phyloP scores from a whole-genome alignment of 2,888 invertebrate species.

The Halocaridina rubra region DNA sequence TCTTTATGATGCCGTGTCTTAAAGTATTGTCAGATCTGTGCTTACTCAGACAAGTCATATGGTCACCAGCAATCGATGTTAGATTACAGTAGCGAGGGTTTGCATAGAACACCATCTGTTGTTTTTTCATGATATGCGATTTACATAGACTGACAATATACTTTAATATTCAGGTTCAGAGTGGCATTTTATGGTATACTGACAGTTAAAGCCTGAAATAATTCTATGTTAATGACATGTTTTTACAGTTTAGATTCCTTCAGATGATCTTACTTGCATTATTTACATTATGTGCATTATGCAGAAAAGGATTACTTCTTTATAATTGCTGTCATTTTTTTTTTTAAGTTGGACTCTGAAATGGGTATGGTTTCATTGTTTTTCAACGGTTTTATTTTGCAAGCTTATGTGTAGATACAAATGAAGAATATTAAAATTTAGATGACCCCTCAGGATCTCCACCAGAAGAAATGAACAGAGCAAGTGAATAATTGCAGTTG shows the following conservation, averaged over 20 bases:
- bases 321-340: neutral
- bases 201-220: slow-evolving; percentile 18
- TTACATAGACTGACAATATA: neutral
- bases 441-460: slow-evolving; percentile 3
- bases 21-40: neutral
- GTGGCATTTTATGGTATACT: slow-evolving; percentile 43
- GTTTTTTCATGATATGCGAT: no score
- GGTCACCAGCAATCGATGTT: neutral
- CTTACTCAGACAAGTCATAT: no score
- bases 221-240: slow-evolving; percentile 30
- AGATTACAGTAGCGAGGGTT: no score
- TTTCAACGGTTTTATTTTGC: slow-evolving; percentile 26
- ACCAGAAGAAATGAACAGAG: no score
- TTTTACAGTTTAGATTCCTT: slow-evolving; percentile 22
- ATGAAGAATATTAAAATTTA: neutral
- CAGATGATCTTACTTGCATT: neutral
- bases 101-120: no score
- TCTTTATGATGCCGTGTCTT: slow-evolving; percentile 5
- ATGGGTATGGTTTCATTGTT: slow-evolving; percentile 1
- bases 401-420: slow-evolving; percentile 30
- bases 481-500: no score
- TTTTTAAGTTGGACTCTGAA: neutral
- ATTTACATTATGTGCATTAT: neutral
- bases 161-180: slow-evolving; percentile 19
- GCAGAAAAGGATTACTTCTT: neutral